Percentiles rank a stretch among this genome's conserved stretches.
Conservation (phyloP, 1,140 invertebrate genomes). For the Psilanteris sp. region DNA sequence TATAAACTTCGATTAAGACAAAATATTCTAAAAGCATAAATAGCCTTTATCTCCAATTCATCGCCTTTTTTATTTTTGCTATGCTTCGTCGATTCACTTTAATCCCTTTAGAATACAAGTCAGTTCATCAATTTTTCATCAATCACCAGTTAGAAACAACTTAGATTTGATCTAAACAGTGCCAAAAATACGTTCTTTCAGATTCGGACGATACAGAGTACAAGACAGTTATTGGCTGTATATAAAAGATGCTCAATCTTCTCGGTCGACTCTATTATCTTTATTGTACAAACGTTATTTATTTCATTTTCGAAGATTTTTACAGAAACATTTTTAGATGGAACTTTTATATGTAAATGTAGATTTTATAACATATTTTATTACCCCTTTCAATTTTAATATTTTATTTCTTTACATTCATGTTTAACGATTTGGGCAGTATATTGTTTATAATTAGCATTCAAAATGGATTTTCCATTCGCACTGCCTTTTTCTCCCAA, state of each 20-base stretch:
- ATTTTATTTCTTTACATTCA: slow-evolving; percentile 13
- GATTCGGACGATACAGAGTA: slow-evolving; percentile 62
- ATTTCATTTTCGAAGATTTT: slow-evolving; percentile 20
- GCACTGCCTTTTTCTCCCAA: slow-evolving; percentile 4
- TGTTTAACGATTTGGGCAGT: too few species aligned
- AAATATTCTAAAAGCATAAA: too few species aligned
- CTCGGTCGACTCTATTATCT: slow-evolving; percentile 36
- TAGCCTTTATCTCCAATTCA: slow-evolving; percentile 2
- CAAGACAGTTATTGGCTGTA: slow-evolving; percentile 66
- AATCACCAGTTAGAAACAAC: slow-evolving; percentile 19
- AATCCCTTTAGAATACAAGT: background rate
- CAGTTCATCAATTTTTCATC: slow-evolving; percentile 31
- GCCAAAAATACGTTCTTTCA: slow-evolving; percentile 64
- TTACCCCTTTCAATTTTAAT: too few species aligned
- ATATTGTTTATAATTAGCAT: too few species aligned
- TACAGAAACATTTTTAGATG: slow-evolving; percentile 8
- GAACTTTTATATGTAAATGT: slow-evolving; percentile 10
- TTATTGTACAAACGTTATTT: slow-evolving; percentile 36
- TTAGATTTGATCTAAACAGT: slow-evolving; percentile 37
- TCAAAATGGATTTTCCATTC: too few species aligned
- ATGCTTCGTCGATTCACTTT: slow-evolving; percentile 31
- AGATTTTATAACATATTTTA: too few species aligned
- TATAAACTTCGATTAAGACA: slow-evolving; percentile 6
- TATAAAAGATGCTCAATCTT: slow-evolving; percentile 59
- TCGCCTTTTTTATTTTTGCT: slow-evolving; percentile 35